Evolutionary conservation across 2,888 invertebrate species (phyloP), one percentile per base, ranked within the genome.

Genomic region (Ennomos quercinarius): DNA sequence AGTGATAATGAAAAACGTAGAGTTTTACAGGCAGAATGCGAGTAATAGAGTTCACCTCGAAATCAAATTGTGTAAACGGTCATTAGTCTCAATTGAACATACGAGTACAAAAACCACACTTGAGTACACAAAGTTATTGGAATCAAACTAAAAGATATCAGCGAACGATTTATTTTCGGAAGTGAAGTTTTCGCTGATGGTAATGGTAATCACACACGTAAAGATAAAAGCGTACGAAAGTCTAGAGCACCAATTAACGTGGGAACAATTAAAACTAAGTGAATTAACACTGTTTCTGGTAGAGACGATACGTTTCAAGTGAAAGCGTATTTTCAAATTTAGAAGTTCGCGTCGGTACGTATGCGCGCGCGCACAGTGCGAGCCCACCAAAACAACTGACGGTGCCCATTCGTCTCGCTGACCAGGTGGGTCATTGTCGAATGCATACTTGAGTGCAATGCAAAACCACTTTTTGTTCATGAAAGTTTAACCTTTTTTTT

Each of bases 321-420:
- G 71, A 75, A 71, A 71, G 70, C 67, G 68, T 64, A 68, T 68
- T 71, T 71, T 64, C 64, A 67, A 72, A 67, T 70, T 61, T 44
- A 53, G 57, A 64, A 72, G 59, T 69, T 67, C 66, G 71, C 69
- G 67, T 40, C 60, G 61, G 1, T 13, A 27, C 45, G 40, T 62
- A 51, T 59, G 82, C 83, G 87, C 83, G 78, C 84, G 91, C 85
- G 85, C 86, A 78, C 80, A 48, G 70, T 58, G 39, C 82, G 80
- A 74, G 72, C 72, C 80, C 81, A 82, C 84, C 88, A 87, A 88
- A 90, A 90, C 88, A 86, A 90, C 91, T 91, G 90, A 76, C 80
- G 82, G 83, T 82, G 84, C 87, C 89, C 76, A 73, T 69, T 61
- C 77, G 90, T 89, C 89, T 90, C 84, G 78, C 63, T 76, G 73